A percentile compares a stretch with the other conserved stretches of the same genome.
phyloP scores from a whole-genome alignment of 2,797 vertebrate species.

The Limnodromus scolopaceus region DNA sequence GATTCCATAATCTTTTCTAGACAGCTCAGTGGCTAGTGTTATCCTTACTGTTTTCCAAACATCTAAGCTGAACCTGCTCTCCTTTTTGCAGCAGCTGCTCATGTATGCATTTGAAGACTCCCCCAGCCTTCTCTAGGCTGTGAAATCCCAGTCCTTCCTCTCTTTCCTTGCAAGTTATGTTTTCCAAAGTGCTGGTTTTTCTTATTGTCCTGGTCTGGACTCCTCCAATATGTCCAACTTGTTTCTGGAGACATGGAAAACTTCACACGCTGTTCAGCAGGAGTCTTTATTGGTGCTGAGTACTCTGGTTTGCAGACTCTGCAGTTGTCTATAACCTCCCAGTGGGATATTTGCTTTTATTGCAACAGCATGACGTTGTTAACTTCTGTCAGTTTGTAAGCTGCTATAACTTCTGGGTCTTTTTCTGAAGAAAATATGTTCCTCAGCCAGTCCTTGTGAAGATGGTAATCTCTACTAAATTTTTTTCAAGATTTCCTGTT shows the following conservation, averaged over 20 bases:
- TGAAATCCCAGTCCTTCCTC: background rate
- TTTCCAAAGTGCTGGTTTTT: background rate
- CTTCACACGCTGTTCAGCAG: background rate
- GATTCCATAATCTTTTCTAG: background rate
- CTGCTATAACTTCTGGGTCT: background rate
- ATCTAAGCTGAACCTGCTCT: background rate
- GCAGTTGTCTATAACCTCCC: background rate
- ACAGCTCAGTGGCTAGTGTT: background rate
- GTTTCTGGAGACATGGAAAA: background rate
- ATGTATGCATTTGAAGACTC: background rate
- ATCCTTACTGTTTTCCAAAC: background rate
- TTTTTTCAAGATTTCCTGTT: background rate
- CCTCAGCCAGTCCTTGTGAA: background rate
- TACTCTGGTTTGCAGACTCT: background rate
- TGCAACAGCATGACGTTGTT: background rate
- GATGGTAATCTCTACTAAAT: background rate
- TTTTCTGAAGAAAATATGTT: background rate
- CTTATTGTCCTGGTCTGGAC: background rate
- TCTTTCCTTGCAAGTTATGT: fast-evolving
- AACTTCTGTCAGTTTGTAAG: background rate
- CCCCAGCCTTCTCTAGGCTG: background rate
- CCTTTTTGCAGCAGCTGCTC: background rate
- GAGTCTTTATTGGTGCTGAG: background rate
- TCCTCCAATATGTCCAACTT: background rate
- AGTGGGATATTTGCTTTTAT: background rate